Percentiles rank a stretch among this genome's conserved stretches.
Evolutionary conservation across 2,888 invertebrate species (phyloP).

Genomic region (Mesorhabditis belari): DNA sequence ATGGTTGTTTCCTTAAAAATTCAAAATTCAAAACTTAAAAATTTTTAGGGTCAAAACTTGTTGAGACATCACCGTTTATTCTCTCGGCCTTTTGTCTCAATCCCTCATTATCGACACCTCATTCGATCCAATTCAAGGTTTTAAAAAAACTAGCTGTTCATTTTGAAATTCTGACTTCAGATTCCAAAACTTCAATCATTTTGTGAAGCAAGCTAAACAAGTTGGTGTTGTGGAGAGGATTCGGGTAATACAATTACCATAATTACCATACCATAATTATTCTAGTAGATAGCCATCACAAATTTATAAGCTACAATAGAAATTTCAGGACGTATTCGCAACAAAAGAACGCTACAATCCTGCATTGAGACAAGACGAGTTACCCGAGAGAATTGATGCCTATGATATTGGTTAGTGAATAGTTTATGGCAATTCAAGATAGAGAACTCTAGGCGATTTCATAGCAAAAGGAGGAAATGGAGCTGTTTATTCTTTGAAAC

Average conservation of each 20-base stretch:
- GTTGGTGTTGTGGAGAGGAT: constrained; percentile 25
- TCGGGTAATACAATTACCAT: constrained; percentile 6
- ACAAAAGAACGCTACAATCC: constrained; percentile 41
- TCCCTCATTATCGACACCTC: constrained; percentile 16
- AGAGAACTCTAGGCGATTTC: constrained; percentile 30
- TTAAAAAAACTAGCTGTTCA: background rate
- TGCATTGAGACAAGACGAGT: constrained; percentile 18
- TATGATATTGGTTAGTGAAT: constrained; percentile 48
- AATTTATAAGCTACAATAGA: background rate
- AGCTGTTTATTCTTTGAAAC: constrained; percentile 43
- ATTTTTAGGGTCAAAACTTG: constrained; percentile 8
- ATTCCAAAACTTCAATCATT: background rate
- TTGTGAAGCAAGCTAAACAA: no score
- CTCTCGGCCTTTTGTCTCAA: constrained; percentile 21
- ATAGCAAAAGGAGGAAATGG: constrained; percentile 48
- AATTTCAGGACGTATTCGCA: constrained; percentile 25
- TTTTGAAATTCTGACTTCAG: background rate
- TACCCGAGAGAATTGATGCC: constrained; percentile 33
- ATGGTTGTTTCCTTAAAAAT: no score
- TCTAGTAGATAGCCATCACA: background rate
- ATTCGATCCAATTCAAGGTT: constrained; percentile 2
- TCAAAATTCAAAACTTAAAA: no score
- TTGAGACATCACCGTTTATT: constrained; percentile 2
- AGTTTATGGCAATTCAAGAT: background rate
- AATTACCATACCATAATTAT: background rate